These are phyloP conservation scores for Picathartes gymnocephalus DNA, from an alignment of 2,113 vertebrate species.

Conservation along the genomic window DNA sequence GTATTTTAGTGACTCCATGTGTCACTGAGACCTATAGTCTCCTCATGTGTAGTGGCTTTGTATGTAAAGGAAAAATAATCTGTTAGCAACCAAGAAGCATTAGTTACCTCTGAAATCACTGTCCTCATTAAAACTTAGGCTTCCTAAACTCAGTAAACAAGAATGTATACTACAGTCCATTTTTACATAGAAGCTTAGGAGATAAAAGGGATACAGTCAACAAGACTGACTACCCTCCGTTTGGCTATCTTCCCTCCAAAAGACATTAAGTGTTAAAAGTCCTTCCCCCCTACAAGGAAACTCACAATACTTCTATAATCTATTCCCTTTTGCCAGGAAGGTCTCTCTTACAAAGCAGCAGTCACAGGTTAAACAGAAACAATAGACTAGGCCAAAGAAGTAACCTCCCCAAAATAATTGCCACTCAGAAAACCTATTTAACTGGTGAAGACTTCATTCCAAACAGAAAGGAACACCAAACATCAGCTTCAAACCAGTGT, in stretches of 20 bases:
- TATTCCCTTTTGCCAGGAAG: not conserved
- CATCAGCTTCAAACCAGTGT: not conserved
- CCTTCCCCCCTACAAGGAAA: not conserved
- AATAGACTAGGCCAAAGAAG: not conserved
- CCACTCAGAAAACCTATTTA: not conserved
- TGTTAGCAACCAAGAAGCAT: not conserved
- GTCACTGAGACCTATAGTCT: not conserved
- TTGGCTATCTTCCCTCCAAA: not conserved
- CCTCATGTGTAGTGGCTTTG: not conserved
- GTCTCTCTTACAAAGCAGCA: not conserved
- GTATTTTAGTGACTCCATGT: not conserved
- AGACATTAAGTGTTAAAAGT: not conserved
- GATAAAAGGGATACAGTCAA: not conserved
- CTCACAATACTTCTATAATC: not conserved
- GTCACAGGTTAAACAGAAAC: not conserved
- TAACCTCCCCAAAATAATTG: rapidly evolving
- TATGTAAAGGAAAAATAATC: conserved; percentile 14
- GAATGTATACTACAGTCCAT: not conserved
- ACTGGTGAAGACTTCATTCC: not conserved
- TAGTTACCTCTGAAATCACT: conserved; percentile 25
- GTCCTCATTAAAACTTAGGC: conserved; percentile 10
- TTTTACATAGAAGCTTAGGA: not conserved
- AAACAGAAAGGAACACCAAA: not conserved
- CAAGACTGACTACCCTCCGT: not conserved
- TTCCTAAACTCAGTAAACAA: not conserved